These are phyloP conservation scores for Rotaria socialis DNA, from an alignment of 2,888 invertebrate species.

Conservation along the genomic window DNA sequence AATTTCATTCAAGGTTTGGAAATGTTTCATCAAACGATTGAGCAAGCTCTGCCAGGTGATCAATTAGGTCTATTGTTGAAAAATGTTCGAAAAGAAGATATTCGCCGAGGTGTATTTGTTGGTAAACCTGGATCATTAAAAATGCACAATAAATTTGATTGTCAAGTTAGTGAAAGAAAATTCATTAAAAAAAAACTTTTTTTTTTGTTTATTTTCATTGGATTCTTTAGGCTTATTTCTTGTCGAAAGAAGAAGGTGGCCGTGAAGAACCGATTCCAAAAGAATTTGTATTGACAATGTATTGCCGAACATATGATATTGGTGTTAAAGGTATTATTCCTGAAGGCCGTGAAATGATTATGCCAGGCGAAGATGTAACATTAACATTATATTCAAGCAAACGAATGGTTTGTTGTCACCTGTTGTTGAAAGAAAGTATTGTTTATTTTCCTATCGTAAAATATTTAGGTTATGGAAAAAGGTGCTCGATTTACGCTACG, in stretches of 20 bases:
- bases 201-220: conserved; percentile 44
- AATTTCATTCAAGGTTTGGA: conserved; percentile 69
- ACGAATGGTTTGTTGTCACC: conserved; percentile 51
- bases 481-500: conserved; percentile 88
- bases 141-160: conserved; percentile 75
- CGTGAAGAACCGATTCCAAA: conserved; percentile 77
- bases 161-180: conserved; percentile 63
- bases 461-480: conserved; percentile 73
- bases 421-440: neutral
- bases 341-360: conserved; percentile 83
- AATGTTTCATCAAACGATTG: conserved; percentile 91
- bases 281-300: conserved; percentile 79
- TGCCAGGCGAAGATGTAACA: conserved; percentile 94
- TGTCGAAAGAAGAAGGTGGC: conserved; percentile 88
- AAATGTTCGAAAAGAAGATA: conserved; percentile 81
- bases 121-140: conserved; percentile 73
- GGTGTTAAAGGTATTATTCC: conserved; percentile 69
- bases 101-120: conserved; percentile 72
- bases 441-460: too few relatives aligned
- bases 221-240: conserved; percentile 57
- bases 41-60: conserved; percentile 92
- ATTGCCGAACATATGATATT: conserved; percentile 90
- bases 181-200: too few relatives aligned
- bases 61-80: conserved; percentile 88
- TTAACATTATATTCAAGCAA: conserved; percentile 52